Conservation (phyloP, 2,797 vertebrate species). For the Perodicticus potto region DNA sequence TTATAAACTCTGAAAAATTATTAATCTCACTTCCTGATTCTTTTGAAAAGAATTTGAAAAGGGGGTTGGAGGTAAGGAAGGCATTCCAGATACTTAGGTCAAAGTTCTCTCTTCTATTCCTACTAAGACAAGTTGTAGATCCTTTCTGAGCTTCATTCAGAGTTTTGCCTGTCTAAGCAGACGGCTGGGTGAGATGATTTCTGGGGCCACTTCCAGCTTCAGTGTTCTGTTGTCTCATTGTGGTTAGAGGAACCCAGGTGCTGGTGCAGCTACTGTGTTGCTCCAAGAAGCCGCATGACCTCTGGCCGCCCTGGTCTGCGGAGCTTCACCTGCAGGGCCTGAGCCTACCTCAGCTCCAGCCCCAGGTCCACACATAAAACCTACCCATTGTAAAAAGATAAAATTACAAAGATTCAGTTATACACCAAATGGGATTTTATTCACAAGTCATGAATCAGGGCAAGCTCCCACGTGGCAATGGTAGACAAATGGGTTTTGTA, state of each 20-base stretch:
- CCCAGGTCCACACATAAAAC: not conserved
- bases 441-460: not conserved
- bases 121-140: not conserved
- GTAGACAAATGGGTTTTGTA: not conserved
- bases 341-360: not conserved
- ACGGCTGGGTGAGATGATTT: not conserved
- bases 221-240: not conserved
- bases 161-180: not conserved
- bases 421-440: not conserved
- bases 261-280: too few relatives aligned
- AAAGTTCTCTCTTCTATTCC: not conserved
- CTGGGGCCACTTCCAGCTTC: not conserved
- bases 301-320: not conserved
- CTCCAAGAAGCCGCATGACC: not conserved
- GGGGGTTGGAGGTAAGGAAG: not conserved
- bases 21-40: not conserved
- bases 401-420: not conserved
- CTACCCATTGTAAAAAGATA: not conserved
- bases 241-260: not conserved
- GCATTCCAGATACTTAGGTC: not conserved
- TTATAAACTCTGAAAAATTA: not conserved
- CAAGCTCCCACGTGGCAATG: too few relatives aligned
- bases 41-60: not conserved
- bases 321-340: not conserved
- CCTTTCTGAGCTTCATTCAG: not conserved